phyloP scores from a whole-genome alignment of 2,888 invertebrate species.

The Oeneis ivallda region DNA sequence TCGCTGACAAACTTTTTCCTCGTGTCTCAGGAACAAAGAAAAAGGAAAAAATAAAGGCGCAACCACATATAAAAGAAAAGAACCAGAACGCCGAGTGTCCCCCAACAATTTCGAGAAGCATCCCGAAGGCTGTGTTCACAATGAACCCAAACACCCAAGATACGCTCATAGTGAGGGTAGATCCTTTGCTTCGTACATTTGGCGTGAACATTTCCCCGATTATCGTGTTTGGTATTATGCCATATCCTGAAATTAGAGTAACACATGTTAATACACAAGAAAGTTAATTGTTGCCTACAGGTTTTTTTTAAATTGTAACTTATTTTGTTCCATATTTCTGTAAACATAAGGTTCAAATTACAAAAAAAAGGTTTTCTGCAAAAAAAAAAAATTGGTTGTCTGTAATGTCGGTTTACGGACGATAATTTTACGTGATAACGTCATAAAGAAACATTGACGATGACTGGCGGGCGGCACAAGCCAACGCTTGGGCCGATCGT shows the following conservation, averaged over 20 bases:
- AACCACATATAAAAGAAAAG: slow-evolving; percentile 69
- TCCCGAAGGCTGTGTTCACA: slow-evolving; percentile 39
- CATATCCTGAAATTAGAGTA: slow-evolving; percentile 39
- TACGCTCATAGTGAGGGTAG: slow-evolving; percentile 37
- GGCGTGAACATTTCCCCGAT: slow-evolving; percentile 44
- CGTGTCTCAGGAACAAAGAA: slow-evolving; percentile 89
- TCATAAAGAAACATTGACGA: no score
- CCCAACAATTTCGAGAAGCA: slow-evolving; percentile 66
- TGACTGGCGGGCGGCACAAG: no score
- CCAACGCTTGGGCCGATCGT: no score
- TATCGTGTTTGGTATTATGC: slow-evolving; percentile 41
- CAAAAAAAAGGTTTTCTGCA: no score
- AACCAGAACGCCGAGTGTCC: slow-evolving; percentile 84
- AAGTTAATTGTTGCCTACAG: neutral
- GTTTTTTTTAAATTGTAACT: no score
- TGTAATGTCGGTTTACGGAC: no score
- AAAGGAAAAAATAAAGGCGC: slow-evolving; percentile 84
- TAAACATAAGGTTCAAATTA: no score
- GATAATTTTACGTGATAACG: no score
- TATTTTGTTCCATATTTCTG: no score
- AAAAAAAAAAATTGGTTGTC: no score
- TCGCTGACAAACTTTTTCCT: slow-evolving; percentile 88
- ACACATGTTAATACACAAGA: neutral
- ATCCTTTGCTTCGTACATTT: slow-evolving; percentile 43
- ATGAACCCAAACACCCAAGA: slow-evolving; percentile 40